A percentile compares a stretch with the other conserved stretches of the same genome.
phyloP scores from a whole-genome alignment of 2,113 vertebrate genomes.

The Myiozetetes cayanensis region DNA sequence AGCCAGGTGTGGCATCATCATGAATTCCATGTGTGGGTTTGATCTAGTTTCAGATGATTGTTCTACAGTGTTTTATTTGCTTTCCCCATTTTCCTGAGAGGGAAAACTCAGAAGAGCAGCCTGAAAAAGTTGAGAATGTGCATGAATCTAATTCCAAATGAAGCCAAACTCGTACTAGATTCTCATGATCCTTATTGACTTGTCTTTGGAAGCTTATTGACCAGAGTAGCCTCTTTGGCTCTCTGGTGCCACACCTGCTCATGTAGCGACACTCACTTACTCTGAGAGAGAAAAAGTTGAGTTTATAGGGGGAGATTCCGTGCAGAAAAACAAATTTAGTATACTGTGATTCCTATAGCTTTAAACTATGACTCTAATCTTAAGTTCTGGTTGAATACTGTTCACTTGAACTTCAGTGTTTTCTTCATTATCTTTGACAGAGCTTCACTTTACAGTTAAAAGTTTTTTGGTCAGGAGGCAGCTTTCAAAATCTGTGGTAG shows the following conservation, averaged over 20 bases:
- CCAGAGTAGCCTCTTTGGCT: neutral
- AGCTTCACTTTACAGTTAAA: neutral
- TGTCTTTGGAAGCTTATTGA: neutral
- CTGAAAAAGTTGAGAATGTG: neutral
- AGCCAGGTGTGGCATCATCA: neutral
- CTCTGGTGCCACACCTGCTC: neutral
- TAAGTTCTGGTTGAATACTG: neutral
- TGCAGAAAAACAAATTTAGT: neutral
- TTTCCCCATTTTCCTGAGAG: neutral
- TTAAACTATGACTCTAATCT: neutral
- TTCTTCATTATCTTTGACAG: neutral
- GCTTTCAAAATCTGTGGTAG: neutral
- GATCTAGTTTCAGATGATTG: neutral
- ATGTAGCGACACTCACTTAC: rapidly evolving
- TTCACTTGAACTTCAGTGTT: neutral
- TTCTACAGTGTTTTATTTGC: neutral
- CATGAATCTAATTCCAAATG: neutral
- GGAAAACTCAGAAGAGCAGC: neutral
- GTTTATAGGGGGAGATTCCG: neutral
- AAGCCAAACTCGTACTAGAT: neutral
- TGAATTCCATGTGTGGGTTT: neutral
- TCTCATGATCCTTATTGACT: neutral
- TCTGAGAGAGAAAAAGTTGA: neutral
- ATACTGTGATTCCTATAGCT: neutral
- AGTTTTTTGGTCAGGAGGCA: neutral